Conservation (phyloP, 2,797 vertebrate genomes). For the Sebastes miniatus region DNA sequence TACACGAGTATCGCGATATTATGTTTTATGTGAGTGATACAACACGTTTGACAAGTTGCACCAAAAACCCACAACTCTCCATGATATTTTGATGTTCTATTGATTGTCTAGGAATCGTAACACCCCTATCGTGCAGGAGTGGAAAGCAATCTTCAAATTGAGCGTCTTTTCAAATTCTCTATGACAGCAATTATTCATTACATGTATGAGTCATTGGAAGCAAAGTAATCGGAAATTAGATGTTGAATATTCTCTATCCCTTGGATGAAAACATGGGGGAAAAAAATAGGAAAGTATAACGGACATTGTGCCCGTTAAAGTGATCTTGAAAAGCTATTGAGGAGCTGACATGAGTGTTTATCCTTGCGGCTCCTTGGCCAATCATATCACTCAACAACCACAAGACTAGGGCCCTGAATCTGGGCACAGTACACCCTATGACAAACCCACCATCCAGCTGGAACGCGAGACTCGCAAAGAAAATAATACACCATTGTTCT, state of each 20-base stretch:
- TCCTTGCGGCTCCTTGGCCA: constrained; percentile 39
- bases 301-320: constrained; percentile 8
- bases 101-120: not conserved
- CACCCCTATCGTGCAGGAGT: not conserved
- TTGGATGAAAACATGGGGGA: not conserved
- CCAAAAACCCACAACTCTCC: not conserved
- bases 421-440: not conserved
- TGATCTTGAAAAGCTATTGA: constrained; percentile 44
- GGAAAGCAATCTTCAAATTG: not conserved
- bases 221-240: not conserved
- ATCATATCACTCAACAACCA: constrained; percentile 45
- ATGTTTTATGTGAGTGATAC: too few species aligned
- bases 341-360: constrained; percentile 21
- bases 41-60: not conserved
- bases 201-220: not conserved
- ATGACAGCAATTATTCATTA: not conserved
- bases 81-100: not conserved
- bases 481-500: not conserved
- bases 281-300: not conserved
- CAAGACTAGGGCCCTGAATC: constrained; percentile 14
- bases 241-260: not conserved
- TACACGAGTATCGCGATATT: not conserved
- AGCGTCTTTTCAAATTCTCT: not conserved
- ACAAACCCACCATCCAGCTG: constrained; percentile 21
- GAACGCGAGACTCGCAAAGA: not conserved